Evolutionary conservation across 2,888 invertebrate genomes (phyloP).

Genomic region (Leptodirus hochenwartii): DNA sequence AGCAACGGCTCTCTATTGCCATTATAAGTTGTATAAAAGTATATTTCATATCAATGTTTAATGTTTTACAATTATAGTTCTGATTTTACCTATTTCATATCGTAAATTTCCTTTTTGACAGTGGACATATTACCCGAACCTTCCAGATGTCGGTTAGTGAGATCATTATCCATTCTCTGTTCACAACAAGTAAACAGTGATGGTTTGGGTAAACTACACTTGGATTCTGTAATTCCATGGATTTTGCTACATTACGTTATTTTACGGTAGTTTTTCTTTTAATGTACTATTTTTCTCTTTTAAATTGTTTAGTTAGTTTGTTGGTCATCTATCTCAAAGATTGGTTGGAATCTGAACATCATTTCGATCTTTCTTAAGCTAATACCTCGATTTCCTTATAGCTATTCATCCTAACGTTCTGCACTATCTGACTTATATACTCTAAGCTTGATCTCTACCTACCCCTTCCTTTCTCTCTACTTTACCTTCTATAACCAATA

Average conservation of each 20-base stretch:
- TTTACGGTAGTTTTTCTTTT: slow-evolving; percentile 29
- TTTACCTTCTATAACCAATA: no score
- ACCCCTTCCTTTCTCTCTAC: no score
- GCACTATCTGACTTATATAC: no score
- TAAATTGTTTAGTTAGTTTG: slow-evolving; percentile 1
- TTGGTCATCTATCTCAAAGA: slow-evolving; percentile 1
- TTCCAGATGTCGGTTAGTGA: slow-evolving; percentile 46
- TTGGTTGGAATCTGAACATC: no score
- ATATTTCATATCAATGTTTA: no score
- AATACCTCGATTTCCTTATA: no score
- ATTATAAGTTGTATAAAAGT: no score
- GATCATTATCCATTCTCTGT: slow-evolving; percentile 56
- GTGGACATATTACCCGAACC: slow-evolving; percentile 33
- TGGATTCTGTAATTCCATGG: slow-evolving; percentile 64
- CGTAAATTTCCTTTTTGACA: slow-evolving; percentile 12
- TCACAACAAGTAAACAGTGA: slow-evolving; percentile 63
- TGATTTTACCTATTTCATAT: slow-evolving; percentile 16
- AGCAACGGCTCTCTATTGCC: no score
- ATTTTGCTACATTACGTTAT: slow-evolving; percentile 66
- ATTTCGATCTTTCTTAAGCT: no score
- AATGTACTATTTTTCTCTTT: not conserved
- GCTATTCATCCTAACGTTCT: no score
- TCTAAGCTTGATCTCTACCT: no score
- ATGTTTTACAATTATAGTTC: slow-evolving; percentile 10
- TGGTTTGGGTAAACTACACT: slow-evolving; percentile 40